These are phyloP conservation scores for Clarias macrocephalus DNA, from an alignment of 2,113 vertebrate genomes.

Conservation along the genomic window DNA sequence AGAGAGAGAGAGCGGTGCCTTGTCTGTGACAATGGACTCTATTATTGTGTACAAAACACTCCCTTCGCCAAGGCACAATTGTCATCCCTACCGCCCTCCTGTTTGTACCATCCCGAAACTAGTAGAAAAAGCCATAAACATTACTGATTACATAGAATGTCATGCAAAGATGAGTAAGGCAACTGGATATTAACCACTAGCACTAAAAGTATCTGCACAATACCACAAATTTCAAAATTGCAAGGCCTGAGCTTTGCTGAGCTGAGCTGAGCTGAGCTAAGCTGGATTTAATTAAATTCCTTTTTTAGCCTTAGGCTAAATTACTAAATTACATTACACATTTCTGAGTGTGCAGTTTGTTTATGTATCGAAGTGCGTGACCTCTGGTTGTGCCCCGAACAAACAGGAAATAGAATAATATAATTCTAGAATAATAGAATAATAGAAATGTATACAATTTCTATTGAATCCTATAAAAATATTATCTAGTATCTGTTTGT, in stretches of 20 bases:
- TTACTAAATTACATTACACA: background rate
- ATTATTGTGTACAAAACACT: slow-evolving; percentile 46
- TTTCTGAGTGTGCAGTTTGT: background rate
- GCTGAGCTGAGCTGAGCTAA: too few species aligned
- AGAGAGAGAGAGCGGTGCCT: slow-evolving; percentile 4
- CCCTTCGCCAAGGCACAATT: slow-evolving; percentile 24
- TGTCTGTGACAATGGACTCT: slow-evolving; percentile 40
- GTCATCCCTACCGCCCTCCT: slow-evolving; percentile 41
- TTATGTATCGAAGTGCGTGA: background rate
- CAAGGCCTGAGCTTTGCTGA: background rate
- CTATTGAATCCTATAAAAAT: background rate
- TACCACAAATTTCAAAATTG: background rate
- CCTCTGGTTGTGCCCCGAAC: background rate
- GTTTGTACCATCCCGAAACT: slow-evolving; percentile 36
- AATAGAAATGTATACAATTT: too few species aligned
- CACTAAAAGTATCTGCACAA: background rate
- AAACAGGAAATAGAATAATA: too few species aligned
- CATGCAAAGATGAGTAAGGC: slow-evolving; percentile 25
- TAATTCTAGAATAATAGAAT: too few species aligned
- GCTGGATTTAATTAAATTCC: background rate
- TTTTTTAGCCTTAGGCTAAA: background rate
- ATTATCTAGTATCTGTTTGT: too few species aligned
- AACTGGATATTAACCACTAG: slow-evolving; percentile 34
- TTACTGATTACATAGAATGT: slow-evolving; percentile 38
- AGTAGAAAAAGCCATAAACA: slow-evolving; percentile 38